Evolutionary conservation across 37 sponge, comb jelly and placozoan species (phyloP), one percentile per base, ranked within the genome.

Genomic region (Halisarca cf. caerulea): DNA sequence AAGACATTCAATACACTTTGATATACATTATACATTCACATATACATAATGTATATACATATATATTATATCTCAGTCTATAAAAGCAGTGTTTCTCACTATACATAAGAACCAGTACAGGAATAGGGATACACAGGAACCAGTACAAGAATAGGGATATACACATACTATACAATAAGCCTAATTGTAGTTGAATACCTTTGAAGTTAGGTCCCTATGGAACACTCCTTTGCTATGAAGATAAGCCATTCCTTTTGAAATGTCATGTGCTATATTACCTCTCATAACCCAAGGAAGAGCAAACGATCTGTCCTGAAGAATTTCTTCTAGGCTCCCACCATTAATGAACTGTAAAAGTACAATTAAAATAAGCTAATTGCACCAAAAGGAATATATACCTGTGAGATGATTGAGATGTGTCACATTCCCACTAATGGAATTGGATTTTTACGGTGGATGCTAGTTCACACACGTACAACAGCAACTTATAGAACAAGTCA

Each of bases 171-270:
- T 47, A 47, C 51, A 47, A 47, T n/a, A n/a, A n/a, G n/a, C n/a
- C n/a, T n/a, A n/a, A n/a, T n/a, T n/a, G n/a, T n/a, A n/a, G n/a
- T n/a, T n/a, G n/a, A 23, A 25, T 88, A 94, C 95, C 84, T 82
- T 89, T 61, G 96, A 90, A 30, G 90, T 90, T 45, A 96, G 85
- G 34, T 96, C 96, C 30, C 96, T 61, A 38, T 96, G 96, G 37
- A 96, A 89, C 25, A 96, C 80, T n/a, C 89, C 89, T 66, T 58
- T 82, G 11, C 88, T 86, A 73, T 96, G 96, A 34, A 96, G 91
- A 82, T 96, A 96, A 36, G 66, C 85, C 96, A 96, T 96, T 18
- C 96, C 96, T 34, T 41, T 47, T 0, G 91, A 94, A 28, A 96
- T 96, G 85, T 96, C 94, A 36, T 44, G 28, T 30, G 87, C 89